Conservation (phyloP, 2,888 invertebrate species). For the Brachyptera putata region DNA sequence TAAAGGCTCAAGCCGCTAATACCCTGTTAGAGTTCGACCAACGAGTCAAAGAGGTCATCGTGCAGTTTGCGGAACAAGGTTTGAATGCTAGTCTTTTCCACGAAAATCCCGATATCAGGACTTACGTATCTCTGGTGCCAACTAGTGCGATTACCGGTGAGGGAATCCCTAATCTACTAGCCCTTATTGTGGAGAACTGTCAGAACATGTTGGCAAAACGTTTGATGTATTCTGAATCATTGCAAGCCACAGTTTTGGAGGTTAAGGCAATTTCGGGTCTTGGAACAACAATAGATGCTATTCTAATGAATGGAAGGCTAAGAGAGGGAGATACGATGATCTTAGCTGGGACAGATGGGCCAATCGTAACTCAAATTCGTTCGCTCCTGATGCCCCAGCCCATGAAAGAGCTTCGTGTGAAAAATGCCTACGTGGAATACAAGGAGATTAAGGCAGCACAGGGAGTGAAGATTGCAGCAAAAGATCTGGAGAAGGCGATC, state of each 20-base stretch:
- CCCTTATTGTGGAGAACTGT: constrained; percentile 87
- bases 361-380: constrained; percentile 94
- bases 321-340: constrained; percentile 92
- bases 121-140: constrained; percentile 93
- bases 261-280: constrained; percentile 96
- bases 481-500: constrained; percentile 95
- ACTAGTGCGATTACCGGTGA: constrained; percentile 98
- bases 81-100: constrained; percentile 93
- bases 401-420: constrained; percentile 93
- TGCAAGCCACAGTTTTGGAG: constrained; percentile 57
- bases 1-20: constrained; percentile 82
- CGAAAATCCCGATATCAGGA: constrained; percentile 90
- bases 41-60: constrained; percentile 76
- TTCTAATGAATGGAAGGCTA: constrained; percentile 93
- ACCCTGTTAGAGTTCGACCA: constrained; percentile 93
- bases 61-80: constrained; percentile 92
- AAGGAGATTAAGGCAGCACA: constrained; percentile 95
- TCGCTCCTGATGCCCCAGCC: constrained; percentile 98
- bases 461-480: constrained; percentile 97
- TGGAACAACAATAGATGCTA: constrained; percentile 98
- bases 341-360: constrained; percentile 95
- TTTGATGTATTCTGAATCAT: constrained; percentile 86
- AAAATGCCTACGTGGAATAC: constrained; percentile 92
- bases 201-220: constrained; percentile 86
- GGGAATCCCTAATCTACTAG: constrained; percentile 96